A percentile compares a stretch with the other conserved stretches of the same genome.
phyloP scores from a whole-genome alignment of 2,888 invertebrate species.

The Venusia cambrica region DNA sequence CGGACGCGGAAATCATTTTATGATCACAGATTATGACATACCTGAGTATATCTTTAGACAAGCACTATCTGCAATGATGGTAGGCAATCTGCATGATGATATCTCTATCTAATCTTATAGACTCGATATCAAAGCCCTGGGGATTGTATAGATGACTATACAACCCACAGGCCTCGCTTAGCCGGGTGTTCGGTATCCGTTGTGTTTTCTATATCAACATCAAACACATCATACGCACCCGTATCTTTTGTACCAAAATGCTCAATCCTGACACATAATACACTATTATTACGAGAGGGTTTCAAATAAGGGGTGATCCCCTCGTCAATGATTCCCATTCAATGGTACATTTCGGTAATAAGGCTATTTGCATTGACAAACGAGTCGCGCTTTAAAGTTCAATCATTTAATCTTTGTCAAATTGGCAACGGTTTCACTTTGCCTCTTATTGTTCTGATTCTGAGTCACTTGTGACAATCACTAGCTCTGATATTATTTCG shows the following conservation, averaged over 20 bases:
- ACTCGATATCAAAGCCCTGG: too few species aligned
- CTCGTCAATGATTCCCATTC: conserved; percentile 46
- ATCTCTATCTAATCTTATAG: too few species aligned
- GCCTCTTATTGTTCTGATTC: conserved; percentile 14
- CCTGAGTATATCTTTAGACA: conserved; percentile 8
- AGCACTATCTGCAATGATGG: conserved; percentile 12
- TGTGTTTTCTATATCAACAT: conserved; percentile 41
- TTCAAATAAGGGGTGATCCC: conserved; percentile 49
- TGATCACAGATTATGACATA: conserved; percentile 8
- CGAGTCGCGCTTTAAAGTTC: conserved; percentile 27
- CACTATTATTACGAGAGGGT: conserved; percentile 50
- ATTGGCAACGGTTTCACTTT: conserved; percentile 21
- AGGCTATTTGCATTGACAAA: conserved; percentile 37
- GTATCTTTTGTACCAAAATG: conserved; percentile 33
- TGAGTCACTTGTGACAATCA: conserved; percentile 2
- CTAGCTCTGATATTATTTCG: too few species aligned
- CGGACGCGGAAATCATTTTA: conserved; percentile 13
- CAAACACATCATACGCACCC: conserved; percentile 32
- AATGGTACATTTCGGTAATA: conserved; percentile 39
- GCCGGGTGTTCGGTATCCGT: conserved; percentile 36
- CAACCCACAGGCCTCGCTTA: conserved; percentile 2
- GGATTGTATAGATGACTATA: conserved; percentile 1
- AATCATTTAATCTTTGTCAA: conserved; percentile 24
- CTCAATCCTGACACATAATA: conserved; percentile 51
- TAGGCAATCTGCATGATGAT: conserved; percentile 16